Evolutionary conservation across 2,113 vertebrate species (phyloP).

Genomic region (Verasper variegatus): DNA sequence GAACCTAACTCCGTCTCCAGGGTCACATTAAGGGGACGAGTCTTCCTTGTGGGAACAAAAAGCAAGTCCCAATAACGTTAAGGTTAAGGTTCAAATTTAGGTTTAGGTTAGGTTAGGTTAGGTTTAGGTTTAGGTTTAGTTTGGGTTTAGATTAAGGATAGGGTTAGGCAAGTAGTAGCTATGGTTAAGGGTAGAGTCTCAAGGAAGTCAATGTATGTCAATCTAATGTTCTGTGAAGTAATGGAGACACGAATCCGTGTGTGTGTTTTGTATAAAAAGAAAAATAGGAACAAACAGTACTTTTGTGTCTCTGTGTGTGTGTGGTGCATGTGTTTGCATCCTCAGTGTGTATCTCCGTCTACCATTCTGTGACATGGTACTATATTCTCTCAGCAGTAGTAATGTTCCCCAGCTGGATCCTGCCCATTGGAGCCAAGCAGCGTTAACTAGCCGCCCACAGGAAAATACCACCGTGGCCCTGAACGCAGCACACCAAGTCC

Average conservation of each 20-base stretch:
- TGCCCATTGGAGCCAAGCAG: conserved; percentile 71
- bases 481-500: conserved; percentile 53
- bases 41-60: too few species aligned
- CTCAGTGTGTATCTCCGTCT: conserved; percentile 33
- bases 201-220: background rate
- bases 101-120: background rate
- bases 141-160: too few species aligned
- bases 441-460: conserved; percentile 77
- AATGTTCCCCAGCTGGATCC: conserved; percentile 74
- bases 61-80: too few species aligned
- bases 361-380: conserved; percentile 49
- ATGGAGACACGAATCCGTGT: background rate
- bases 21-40: background rate
- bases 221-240: background rate
- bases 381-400: conserved; percentile 65
- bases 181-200: background rate
- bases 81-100: background rate
- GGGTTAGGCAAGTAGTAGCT: background rate
- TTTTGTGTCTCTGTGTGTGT: conserved; percentile 20
- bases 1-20: background rate
- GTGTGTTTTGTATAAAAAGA: background rate
- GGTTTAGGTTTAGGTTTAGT: background rate
- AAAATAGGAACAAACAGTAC: background rate
- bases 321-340: conserved; percentile 30
- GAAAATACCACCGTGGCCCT: conserved; percentile 70